Base-by-base conservation (phyloP, 2,113 vertebrate genomes). In the Gasterosteus aculeatus region DNA sequence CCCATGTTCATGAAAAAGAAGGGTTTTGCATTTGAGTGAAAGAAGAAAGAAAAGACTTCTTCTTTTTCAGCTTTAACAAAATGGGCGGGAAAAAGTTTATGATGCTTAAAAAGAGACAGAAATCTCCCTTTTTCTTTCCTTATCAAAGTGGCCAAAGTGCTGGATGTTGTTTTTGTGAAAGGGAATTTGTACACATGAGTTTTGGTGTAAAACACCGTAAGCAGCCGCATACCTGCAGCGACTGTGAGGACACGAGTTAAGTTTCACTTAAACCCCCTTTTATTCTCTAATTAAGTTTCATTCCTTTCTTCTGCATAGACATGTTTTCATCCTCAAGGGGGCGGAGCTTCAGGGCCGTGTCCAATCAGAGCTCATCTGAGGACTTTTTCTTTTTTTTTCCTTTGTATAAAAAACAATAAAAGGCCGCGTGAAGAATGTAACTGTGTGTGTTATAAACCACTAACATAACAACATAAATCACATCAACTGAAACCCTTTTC, bases 231-330 rank as follows among this genome's bases (percentile, higher is more conserved):
- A 26, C 22, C 22, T 26, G 22, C 22, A 26, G 22, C 22, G 22
- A 26, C 22, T 26, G 22, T 26, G 3, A 33, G 33, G 33, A 33
- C 3, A 33, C 33, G 60, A 2, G 2, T 80, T 72, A 14, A 19
- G 10, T 84, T 84, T 59, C 81, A 79, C 11, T 7, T 47, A 12
- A 0, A 38, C 15, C 44, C 33, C 26, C 22, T 35, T 46, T 35
- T 10, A 31, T 14, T 46, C 18, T 7, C 11, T 58, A 0, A 33
- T 39, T 33, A 54, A n/a, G 9, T 2, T 31, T 46, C 7, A 18
- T 38, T 46, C 10, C 0, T 53, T 38, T 46, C 41, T 71, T 46
- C 11, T 10, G 7, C 46, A 19, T 5, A 35, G 18, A 4, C 19
- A 5, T 22, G 54, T 59, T 70, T 58, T 46, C 51, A 47, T 7